Percentiles rank a stretch among this genome's conserved stretches.
Conservation (phyloP, 2,888 invertebrate species). For the Drosophila kokeensis region DNA sequence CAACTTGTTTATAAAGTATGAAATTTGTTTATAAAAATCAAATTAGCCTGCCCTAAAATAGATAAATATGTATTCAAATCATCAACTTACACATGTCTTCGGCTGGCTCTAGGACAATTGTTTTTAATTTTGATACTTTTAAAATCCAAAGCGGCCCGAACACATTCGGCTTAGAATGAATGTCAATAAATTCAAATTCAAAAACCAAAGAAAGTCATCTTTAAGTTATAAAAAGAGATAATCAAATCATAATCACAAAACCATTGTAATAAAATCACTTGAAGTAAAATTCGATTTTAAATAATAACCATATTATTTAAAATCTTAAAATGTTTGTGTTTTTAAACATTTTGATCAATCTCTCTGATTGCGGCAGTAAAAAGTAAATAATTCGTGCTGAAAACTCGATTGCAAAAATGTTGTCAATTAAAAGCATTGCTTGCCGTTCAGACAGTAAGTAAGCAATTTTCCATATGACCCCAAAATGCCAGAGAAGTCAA, state of each 20-base stretch:
- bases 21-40: not conserved
- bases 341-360: not conserved
- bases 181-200: not conserved
- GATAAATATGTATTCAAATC: not conserved
- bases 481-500: conserved; percentile 51
- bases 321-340: not conserved
- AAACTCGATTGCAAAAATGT: not conserved
- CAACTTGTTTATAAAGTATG: not conserved
- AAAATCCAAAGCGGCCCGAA: not conserved
- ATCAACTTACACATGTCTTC: not conserved
- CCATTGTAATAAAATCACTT: not conserved
- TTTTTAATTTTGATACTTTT: not conserved
- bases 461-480: conserved; percentile 27
- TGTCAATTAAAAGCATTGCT: not conserved
- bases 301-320: not conserved
- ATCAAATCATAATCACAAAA: not conserved
- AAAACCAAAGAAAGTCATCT: not conserved
- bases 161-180: not conserved
- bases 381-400: not conserved
- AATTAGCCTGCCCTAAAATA: not conserved
- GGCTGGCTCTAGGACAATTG: not conserved
- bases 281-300: not conserved
- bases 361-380: too few species aligned
- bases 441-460: not conserved
- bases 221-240: not conserved